Evolutionary conservation across 2,888 invertebrate species (phyloP).

Genomic region (Leptura quadrifasciata): DNA sequence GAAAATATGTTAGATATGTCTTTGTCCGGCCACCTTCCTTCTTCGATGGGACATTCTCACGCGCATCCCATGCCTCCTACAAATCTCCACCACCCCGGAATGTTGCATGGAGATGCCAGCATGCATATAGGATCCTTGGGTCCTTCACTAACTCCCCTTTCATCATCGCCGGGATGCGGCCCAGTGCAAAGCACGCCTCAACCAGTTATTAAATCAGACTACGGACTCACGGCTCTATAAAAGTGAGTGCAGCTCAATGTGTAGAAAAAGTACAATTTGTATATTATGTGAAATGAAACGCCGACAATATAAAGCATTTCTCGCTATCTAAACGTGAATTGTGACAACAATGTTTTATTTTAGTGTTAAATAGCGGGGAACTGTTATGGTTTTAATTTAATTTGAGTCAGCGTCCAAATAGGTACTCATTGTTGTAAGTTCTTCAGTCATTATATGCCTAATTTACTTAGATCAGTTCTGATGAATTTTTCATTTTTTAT

Average conservation of each 20-base stretch:
- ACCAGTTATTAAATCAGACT: constrained; percentile 88
- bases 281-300: constrained; percentile 61
- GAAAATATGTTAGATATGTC: constrained; percentile 74
- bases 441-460: constrained; percentile 52
- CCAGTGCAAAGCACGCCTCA: constrained; percentile 76
- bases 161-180: constrained; percentile 76
- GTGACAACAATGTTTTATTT: constrained; percentile 54
- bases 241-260: constrained; percentile 59
- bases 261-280: constrained; percentile 53
- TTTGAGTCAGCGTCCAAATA: constrained; percentile 59
- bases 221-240: constrained; percentile 89
- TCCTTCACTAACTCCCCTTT: constrained; percentile 76
- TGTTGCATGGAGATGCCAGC: constrained; percentile 72
- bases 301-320: constrained; percentile 67
- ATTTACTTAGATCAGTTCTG: constrained; percentile 37
- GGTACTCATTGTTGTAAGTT: constrained; percentile 61
- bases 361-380: constrained; percentile 53
- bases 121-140: constrained; percentile 75
- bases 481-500: constrained; percentile 19
- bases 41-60: constrained; percentile 75
- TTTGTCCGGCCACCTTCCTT: constrained; percentile 71
- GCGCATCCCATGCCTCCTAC: constrained; percentile 75
- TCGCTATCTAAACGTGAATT: constrained; percentile 57
- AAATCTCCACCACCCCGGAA: constrained; percentile 68
- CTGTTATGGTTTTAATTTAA: constrained; percentile 55